phyloP scores from a whole-genome alignment of 2,888 invertebrate species.

The Rhodophaea formosa region DNA sequence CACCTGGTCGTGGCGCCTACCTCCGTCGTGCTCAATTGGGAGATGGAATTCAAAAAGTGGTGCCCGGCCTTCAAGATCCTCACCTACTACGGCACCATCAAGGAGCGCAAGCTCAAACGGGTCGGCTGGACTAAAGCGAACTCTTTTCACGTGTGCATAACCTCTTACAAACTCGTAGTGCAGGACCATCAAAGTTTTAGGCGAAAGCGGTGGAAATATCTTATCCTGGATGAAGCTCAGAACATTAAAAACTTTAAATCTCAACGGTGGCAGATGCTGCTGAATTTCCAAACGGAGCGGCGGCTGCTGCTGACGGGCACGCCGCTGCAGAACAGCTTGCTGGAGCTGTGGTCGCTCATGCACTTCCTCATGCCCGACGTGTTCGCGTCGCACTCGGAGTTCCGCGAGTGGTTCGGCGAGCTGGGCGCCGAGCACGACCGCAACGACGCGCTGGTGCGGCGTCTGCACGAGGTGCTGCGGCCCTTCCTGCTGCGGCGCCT shows the following conservation, averaged over 20 bases:
- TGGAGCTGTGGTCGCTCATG: constrained; percentile 99
- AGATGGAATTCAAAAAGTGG: constrained; percentile 99
- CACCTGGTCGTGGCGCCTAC: constrained; percentile 99
- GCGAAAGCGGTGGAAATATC: constrained; percentile 98
- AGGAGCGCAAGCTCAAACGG: constrained; percentile 95
- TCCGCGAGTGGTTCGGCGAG: constrained; percentile 99
- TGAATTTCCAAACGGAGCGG: constrained; percentile 96
- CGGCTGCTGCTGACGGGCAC: constrained; percentile 96
- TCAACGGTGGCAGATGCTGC: constrained; percentile 97
- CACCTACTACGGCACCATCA: constrained; percentile 98
- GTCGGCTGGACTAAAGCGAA: constrained; percentile 99
- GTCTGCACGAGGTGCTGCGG: constrained; percentile 85
- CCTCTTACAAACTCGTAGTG: constrained; percentile 98
- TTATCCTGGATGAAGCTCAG: constrained; percentile 98
- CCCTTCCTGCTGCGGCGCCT: constrained; percentile 96
- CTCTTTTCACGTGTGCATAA: constrained; percentile 98
- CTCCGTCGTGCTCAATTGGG: constrained; percentile 99
- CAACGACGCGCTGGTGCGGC: constrained; percentile 60
- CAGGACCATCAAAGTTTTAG: constrained; percentile 99
- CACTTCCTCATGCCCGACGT: constrained; percentile 99
- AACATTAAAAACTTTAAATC: constrained; percentile 99
- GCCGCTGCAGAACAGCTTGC: constrained; percentile 96
- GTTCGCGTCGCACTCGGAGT: constrained; percentile 97
- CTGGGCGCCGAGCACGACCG: constrained; percentile 83
- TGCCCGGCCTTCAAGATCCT: constrained; percentile 99